Evolutionary conservation across 1,140 invertebrate species (phyloP).

Genomic region (Cyclargus thomasi): DNA sequence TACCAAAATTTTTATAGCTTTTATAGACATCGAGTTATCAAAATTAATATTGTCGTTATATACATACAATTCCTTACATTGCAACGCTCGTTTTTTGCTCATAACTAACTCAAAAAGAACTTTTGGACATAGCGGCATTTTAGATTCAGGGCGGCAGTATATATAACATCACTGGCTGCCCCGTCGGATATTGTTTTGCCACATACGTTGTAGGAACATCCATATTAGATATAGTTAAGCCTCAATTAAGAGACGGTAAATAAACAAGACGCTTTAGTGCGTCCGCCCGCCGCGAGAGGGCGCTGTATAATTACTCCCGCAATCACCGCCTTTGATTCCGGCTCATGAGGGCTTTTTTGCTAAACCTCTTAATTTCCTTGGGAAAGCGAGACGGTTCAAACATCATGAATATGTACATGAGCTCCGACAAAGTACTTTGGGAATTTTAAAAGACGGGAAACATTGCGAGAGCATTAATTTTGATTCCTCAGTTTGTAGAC

Average conservation of each 20-base stretch:
- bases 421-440: constrained; percentile 16
- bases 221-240: too few species aligned
- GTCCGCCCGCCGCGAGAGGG: constrained; percentile 54
- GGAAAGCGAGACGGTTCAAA: constrained; percentile 33
- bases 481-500: too few species aligned
- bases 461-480: not conserved
- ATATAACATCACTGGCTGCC: too few species aligned
- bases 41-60: too few species aligned
- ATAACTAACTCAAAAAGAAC: too few species aligned
- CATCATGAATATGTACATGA: constrained; percentile 39
- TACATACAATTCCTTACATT: too few species aligned
- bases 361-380: constrained; percentile 60
- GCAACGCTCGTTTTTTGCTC: too few species aligned
- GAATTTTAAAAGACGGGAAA: constrained; percentile 1
- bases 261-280: constrained; percentile 30
- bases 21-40: too few species aligned
- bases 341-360: constrained; percentile 59
- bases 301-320: constrained; percentile 46
- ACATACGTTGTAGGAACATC: not conserved
- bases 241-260: not conserved
- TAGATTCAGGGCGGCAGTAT: too few species aligned
- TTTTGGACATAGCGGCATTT: too few species aligned
- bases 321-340: constrained; percentile 63
- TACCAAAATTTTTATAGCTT: too few species aligned
- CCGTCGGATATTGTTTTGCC: too few species aligned